A percentile compares a stretch with the other conserved stretches of the same genome.
Conservation (phyloP, 2,888 invertebrate genomes). For the Lypha dubia region DNA sequence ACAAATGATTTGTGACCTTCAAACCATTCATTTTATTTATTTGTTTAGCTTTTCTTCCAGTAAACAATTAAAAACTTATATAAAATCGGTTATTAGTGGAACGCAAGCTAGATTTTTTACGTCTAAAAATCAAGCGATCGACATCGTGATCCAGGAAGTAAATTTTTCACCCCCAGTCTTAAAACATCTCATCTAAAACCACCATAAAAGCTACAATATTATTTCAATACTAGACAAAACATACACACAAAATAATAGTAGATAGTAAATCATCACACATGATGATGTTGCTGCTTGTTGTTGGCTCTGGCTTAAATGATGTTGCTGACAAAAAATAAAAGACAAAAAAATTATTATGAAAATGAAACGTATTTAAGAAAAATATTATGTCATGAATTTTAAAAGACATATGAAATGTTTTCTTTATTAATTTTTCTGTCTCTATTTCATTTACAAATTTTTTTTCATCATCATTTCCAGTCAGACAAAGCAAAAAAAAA, state of each 20-base stretch:
- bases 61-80: no score
- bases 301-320: constrained; percentile 22
- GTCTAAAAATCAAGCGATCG: no score
- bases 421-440: constrained; percentile 27
- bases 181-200: no score
- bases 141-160: no score
- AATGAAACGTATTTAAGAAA: constrained; percentile 57
- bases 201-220: constrained; percentile 36
- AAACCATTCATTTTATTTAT: no score
- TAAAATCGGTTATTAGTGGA: no score
- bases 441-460: constrained; percentile 37
- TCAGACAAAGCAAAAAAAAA: not conserved
- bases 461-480: not conserved
- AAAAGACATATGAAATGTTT: constrained; percentile 67
- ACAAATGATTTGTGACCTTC: no score
- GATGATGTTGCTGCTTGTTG: constrained; percentile 27
- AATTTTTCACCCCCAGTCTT: no score
- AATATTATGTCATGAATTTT: constrained; percentile 71
- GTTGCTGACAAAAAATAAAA: not conserved
- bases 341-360: constrained; percentile 30
- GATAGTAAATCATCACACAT: constrained; percentile 16
- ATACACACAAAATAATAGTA: constrained; percentile 19
- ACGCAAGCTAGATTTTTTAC: no score
- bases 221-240: constrained; percentile 31
- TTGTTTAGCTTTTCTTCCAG: no score